phyloP scores from a whole-genome alignment of 2,113 vertebrate genomes.

The Cyprinodon brontotheroides region DNA sequence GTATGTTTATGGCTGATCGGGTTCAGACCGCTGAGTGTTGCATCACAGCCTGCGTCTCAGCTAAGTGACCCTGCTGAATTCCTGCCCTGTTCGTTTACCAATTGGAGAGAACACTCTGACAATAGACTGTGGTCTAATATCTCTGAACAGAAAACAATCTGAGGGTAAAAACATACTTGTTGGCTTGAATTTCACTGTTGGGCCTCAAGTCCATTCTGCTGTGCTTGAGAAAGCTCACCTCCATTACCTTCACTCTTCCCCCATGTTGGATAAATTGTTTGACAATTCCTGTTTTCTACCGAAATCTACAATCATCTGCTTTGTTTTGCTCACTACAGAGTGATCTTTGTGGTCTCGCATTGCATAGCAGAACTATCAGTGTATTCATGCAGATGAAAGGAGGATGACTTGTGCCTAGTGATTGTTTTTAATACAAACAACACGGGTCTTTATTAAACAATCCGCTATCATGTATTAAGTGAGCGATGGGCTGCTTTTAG shows the following conservation, averaged over 20 bases:
- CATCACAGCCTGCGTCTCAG: constrained; percentile 26
- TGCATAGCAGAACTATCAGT: neutral
- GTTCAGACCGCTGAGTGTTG: constrained; percentile 20
- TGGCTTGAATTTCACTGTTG: neutral
- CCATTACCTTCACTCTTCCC: neutral
- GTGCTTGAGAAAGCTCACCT: neutral
- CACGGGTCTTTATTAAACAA: neutral
- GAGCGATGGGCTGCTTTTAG: too few relatives aligned
- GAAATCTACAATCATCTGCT: neutral
- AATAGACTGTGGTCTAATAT: constrained; percentile 5
- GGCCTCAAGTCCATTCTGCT: neutral
- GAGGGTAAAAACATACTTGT: neutral
- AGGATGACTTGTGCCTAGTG: neutral
- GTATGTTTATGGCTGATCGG: constrained; percentile 39
- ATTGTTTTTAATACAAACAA: neutral
- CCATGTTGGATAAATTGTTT: neutral
- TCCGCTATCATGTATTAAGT: neutral
- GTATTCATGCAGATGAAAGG: neutral
- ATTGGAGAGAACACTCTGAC: constrained; percentile 11
- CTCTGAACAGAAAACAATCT: neutral
- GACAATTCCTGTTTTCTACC: neutral
- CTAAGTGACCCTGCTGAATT: constrained; percentile 40
- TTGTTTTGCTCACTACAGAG: neutral
- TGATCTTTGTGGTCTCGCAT: neutral
- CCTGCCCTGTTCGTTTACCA: constrained; percentile 7